Percentiles rank a stretch among this genome's conserved stretches.
Conservation (phyloP, 2,113 vertebrate genomes). For the rabbit (Oryctolagus cuniculus) region DNA sequence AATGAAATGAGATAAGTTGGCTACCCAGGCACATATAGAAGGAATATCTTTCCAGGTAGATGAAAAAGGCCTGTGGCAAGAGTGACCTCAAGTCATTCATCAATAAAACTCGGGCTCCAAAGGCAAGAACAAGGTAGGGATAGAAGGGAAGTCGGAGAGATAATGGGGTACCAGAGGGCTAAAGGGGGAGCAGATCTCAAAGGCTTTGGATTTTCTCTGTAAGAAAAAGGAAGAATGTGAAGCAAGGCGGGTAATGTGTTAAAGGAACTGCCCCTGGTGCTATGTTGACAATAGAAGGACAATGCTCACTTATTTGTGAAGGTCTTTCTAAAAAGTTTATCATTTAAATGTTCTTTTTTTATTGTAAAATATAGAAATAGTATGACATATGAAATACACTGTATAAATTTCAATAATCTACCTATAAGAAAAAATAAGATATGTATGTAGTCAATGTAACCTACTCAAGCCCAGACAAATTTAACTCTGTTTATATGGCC, state of each 20-base stretch:
- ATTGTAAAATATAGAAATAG: background rate
- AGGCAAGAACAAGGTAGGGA: background rate
- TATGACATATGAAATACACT: background rate
- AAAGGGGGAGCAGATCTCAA: background rate
- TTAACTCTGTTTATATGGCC: background rate
- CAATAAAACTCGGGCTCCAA: background rate
- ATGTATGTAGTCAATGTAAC: background rate
- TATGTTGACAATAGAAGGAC: conserved; percentile 27
- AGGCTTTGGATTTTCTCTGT: background rate
- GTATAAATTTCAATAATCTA: background rate
- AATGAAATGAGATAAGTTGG: background rate
- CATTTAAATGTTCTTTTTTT: background rate
- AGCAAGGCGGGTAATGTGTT: background rate
- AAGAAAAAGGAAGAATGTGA: background rate
- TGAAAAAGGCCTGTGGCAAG: background rate
- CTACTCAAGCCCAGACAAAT: background rate
- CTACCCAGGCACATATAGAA: background rate
- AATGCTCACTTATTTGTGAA: background rate
- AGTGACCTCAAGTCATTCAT: background rate
- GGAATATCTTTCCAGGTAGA: background rate
- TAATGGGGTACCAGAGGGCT: background rate
- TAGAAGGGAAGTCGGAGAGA: background rate
- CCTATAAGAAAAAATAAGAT: background rate
- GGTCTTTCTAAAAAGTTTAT: too few relatives aligned
- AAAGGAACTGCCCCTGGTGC: background rate